phyloP scores from a whole-genome alignment of 2,797 vertebrate species.

The Capromys pilorides region DNA sequence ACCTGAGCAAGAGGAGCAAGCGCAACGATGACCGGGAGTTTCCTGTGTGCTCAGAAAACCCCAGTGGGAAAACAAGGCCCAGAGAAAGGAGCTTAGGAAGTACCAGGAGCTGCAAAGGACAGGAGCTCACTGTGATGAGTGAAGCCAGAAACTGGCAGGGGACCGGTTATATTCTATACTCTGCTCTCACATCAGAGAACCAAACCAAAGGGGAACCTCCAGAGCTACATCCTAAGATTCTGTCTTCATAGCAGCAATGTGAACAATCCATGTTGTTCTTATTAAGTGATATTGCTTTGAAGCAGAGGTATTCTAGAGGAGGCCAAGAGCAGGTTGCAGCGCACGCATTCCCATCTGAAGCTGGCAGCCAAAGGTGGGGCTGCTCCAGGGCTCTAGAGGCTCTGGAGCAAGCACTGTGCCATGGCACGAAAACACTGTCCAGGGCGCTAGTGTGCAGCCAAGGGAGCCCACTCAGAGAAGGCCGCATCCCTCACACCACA shows the following conservation, averaged over 20 bases:
- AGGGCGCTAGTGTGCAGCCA: not conserved
- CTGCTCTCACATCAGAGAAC: constrained; percentile 10
- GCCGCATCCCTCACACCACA: not conserved
- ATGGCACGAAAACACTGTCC: not conserved
- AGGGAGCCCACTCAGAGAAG: not conserved
- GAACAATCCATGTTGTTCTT: constrained; percentile 35
- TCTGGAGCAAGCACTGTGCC: not conserved
- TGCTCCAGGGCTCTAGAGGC: rapidly evolving
- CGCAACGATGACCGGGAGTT: not conserved
- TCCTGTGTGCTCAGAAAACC: constrained; percentile 56
- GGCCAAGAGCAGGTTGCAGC: not conserved
- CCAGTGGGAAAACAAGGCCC: constrained; percentile 19
- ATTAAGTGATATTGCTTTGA: not conserved
- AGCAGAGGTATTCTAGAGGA: not conserved
- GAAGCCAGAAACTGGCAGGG: not conserved
- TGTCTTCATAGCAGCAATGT: constrained; percentile 66
- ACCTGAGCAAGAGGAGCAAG: not conserved
- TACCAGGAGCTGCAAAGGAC: not conserved
- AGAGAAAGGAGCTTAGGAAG: constrained; percentile 24
- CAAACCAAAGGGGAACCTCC: constrained; percentile 15
- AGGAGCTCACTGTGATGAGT: not conserved
- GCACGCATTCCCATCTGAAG: not conserved
- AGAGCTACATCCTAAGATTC: constrained; percentile 56
- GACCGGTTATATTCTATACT: not conserved
- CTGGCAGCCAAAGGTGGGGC: rapidly evolving